These are phyloP conservation scores for Dasypus novemcinctus DNA, from an alignment of 2,113 vertebrate genomes.

Conservation along the genomic window DNA sequence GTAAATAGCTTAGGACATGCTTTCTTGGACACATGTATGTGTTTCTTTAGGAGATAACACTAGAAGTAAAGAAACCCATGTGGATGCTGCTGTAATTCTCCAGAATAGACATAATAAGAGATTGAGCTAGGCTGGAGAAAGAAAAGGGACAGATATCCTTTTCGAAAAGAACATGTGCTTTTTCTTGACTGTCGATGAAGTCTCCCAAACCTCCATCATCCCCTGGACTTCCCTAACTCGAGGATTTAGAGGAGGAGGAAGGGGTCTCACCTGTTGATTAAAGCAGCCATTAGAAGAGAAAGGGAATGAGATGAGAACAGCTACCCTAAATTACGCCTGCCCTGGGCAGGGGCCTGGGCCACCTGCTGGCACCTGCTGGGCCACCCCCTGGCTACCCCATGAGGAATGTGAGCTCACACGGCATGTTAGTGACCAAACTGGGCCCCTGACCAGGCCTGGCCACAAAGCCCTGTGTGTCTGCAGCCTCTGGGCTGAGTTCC, in stretches of 20 bases:
- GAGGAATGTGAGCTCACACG: not conserved
- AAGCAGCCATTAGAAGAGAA: not conserved
- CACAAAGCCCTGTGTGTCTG: not conserved
- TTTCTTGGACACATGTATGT: not conserved
- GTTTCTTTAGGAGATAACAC: not conserved
- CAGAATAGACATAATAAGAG: not conserved
- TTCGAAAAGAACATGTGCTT: not conserved
- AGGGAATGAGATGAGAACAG: not conserved
- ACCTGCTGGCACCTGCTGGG: too few relatives aligned
- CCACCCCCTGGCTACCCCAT: rapidly evolving
- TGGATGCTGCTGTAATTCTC: not conserved
- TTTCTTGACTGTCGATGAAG: not conserved
- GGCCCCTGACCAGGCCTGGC: not conserved
- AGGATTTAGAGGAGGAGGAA: not conserved
- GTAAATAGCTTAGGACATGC: not conserved
- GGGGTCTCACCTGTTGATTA: not conserved
- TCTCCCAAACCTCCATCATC: not conserved
- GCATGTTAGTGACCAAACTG: not conserved
- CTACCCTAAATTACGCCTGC: not conserved
- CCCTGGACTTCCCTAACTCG: not conserved
- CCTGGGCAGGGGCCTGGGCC: not conserved
- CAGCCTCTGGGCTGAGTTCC: not conserved
- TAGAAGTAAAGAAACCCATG: not conserved
- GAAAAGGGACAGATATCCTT: not conserved
- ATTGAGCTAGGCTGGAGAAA: not conserved